phyloP scores from a whole-genome alignment of 2,888 invertebrate species.

The Coelinius sp. region DNA sequence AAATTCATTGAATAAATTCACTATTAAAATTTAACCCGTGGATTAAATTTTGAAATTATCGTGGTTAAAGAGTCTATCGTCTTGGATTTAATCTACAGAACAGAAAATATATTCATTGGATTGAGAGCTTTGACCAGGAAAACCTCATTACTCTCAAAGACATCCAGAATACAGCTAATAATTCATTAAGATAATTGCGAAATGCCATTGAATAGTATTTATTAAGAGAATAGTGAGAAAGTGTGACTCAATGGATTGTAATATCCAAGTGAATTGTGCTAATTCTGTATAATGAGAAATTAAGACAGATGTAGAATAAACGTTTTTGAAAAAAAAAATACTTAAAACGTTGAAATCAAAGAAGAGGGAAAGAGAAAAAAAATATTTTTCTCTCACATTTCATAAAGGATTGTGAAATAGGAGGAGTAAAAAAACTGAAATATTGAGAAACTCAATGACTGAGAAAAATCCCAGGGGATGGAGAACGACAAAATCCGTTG shows the following conservation, averaged over 20 bases:
- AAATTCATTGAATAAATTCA: not conserved
- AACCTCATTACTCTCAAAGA: not conserved
- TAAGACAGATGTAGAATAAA: not conserved
- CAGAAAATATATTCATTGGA: conserved; percentile 6
- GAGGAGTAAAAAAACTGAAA: not conserved
- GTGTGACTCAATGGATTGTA: not conserved
- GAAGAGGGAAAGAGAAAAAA: not conserved
- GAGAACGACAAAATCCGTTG: conserved; percentile 11
- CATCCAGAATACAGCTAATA: not conserved
- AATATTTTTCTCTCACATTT: not conserved
- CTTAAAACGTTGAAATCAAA: too few relatives aligned
- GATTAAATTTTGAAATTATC: not conserved
- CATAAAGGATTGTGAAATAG: not conserved
- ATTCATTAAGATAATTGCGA: conserved; percentile 13
- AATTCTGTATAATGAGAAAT: not conserved
- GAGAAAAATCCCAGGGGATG: not conserved
- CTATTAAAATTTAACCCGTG: not conserved
- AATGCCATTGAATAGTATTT: conserved; percentile 4
- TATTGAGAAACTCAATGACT: conserved; percentile 3
- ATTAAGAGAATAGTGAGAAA: not conserved
- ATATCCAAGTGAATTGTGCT: not conserved
- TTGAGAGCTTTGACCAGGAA: conserved; percentile 12
- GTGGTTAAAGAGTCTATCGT: conserved; percentile 13
- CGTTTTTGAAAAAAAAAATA: not conserved
- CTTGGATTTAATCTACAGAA: not conserved